Base-by-base conservation (phyloP, 2,888 invertebrate species). In the Hirtodrosophila histrioides region DNA sequence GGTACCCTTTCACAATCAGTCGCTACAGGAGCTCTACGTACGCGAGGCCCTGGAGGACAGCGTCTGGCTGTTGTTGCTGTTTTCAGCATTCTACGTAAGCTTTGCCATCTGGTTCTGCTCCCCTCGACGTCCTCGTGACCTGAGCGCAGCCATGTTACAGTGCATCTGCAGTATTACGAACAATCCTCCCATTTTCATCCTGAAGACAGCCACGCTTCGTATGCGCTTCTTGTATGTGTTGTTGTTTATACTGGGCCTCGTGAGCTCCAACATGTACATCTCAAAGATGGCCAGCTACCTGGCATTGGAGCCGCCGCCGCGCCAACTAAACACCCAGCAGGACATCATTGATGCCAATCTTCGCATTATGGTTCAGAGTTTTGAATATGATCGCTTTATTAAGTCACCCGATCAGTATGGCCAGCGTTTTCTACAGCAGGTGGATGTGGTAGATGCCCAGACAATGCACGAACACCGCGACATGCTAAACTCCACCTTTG, bases 251-350 rank as follows among this genome's bases (percentile, higher is more conserved):
- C 56, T 87, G 46, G 90, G 90, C 0, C 67, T 90, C 1, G 66
- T 86, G 35, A 62, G 64, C 1, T 87, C 90, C 33, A 90, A 86
- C 36, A 69, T 89, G 80, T 90, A 85, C 49, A 62, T 84, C 17
- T 77, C 88, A 0, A 86, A 88, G 36, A 75, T 90, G 74, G 66
- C 90, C 12, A 90, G 90, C 46, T 90, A 78, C 56, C 66, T 90
- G 4, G 82, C 89, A 0, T 71, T 80, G 0, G 68, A 78, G 0
- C 84, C 78, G 3, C 44, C 63, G 0, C 69, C 64, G 1, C 39
- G 40, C 0, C 90, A 91, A 58, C 45, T 91, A 1, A 66, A 84
- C 31, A 81, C 82, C 0, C 46, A 82, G 2, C 62, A 88, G 31
- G 91, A 90, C 24, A 60, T 91, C 1, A 76, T 89, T 0, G 58